Conservation (phyloP, 1,140 invertebrate species). For the Dreissena polymorpha region DNA sequence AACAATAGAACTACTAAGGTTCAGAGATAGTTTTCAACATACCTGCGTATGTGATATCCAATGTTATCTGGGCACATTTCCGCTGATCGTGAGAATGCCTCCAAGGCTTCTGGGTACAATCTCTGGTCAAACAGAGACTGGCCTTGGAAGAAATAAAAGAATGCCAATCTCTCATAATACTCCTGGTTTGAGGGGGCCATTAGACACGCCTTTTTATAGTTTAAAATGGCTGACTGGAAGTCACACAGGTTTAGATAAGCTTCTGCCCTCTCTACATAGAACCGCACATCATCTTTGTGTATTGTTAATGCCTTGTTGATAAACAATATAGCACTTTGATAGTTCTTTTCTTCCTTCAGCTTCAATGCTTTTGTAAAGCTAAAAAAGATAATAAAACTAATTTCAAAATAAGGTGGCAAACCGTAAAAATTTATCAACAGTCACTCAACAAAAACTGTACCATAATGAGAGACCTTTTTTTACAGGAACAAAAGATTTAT, state of each 20-base stretch:
- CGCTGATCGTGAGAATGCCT: constrained; percentile 75
- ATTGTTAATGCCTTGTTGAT: constrained; percentile 74
- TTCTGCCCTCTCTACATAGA: constrained; percentile 73
- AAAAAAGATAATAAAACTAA: constrained; percentile 45
- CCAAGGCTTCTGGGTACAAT: constrained; percentile 76
- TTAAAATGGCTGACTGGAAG: constrained; percentile 78
- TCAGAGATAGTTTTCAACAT: not conserved
- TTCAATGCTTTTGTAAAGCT: constrained; percentile 70
- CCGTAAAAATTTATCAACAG: not conserved
- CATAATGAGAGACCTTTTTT: too few relatives aligned
- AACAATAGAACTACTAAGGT: too few relatives aligned
- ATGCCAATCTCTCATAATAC: constrained; percentile 73
- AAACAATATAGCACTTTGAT: constrained; percentile 61
- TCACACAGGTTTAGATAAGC: constrained; percentile 74
- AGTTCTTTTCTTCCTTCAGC: constrained; percentile 64
- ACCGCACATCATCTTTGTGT: constrained; percentile 63
- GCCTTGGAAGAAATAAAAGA: constrained; percentile 78
- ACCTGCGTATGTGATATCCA: constrained; percentile 78
- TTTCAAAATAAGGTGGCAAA: too few relatives aligned
- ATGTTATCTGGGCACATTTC: constrained; percentile 77
- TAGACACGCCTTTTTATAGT: constrained; percentile 77
- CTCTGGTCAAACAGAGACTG: constrained; percentile 78
- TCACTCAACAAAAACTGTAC: not conserved
- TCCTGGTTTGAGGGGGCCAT: constrained; percentile 67
- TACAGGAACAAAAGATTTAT: too few relatives aligned